Base-by-base conservation (phyloP, 1,140 invertebrate species). In the Globodera ellingtonae region DNA sequence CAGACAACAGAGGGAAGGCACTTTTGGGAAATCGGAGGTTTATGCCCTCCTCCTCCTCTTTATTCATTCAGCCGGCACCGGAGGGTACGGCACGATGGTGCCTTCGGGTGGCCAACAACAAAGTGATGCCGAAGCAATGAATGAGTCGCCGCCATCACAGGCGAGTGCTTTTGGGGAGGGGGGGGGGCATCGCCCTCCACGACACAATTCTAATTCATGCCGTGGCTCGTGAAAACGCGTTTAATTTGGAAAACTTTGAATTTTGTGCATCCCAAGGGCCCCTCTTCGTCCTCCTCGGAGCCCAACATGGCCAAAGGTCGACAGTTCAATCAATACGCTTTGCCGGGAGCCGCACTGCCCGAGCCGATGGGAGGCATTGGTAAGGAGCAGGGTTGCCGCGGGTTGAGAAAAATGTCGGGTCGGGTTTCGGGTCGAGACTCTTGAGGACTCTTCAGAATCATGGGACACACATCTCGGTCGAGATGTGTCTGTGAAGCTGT, bases 251-350 rank as follows among this genome's bases (percentile, higher is more conserved):
- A 52, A 52, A 52, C 3, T 52, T 52, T 0, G 6, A 15, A 8
- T 52, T 52, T 52, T 15, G 52, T 10, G 15, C 35, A 35, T 35
- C 35, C 35, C 35, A 35, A 52, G 15, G 52, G 9, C 52, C 15
- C 52, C 52, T 6, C 52, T 8, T 52, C 52, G 8, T 52, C 56
- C 10, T 62, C 56, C 10, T 70, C 67, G 48, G 15, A n/a, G 67
- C 48, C 62, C 10, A 69, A 69, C n/a, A 62, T 48, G 47, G 69
- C 24, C 35, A 77, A 77, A 48, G n/a, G 62, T 35, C 52, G 75
- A 18, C 75, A 77, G 48, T 77, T 77, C 50, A 77, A 62, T 8
- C 75, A 77, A 48, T 77, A 50, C 69, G 56, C 56, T 62, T 1
- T 62, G 56, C 44, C 24, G 48, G 75, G 10, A 15, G 24, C 75